phyloP scores from a whole-genome alignment of 2,113 vertebrate genomes.

The Tragulus kanchil region DNA sequence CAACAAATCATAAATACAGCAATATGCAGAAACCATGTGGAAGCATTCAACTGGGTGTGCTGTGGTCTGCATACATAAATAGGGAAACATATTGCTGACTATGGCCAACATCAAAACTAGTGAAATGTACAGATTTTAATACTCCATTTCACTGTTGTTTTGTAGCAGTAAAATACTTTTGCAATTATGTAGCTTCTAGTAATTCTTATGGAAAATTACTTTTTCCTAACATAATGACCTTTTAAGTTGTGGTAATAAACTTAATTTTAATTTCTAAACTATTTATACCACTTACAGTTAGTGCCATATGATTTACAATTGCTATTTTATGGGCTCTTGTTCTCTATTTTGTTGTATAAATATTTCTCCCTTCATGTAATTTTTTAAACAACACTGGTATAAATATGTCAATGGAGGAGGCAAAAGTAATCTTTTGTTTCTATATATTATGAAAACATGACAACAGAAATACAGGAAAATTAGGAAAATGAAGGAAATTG shows the following conservation, averaged over 20 bases:
- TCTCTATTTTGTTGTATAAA: slow-evolving; percentile 25
- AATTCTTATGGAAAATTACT: slow-evolving; percentile 73
- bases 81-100: background rate
- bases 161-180: slow-evolving; percentile 65
- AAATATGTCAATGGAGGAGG: background rate
- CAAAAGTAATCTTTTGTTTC: background rate
- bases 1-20: slow-evolving; percentile 37
- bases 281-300: slow-evolving; percentile 51
- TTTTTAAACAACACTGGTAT: background rate
- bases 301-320: slow-evolving; percentile 21
- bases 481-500: background rate
- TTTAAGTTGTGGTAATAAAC: slow-evolving; percentile 54
- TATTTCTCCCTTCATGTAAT: slow-evolving; percentile 45
- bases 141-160: slow-evolving; percentile 67
- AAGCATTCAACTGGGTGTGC: background rate
- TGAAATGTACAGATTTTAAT: slow-evolving; percentile 62
- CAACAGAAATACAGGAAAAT: background rate
- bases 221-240: slow-evolving; percentile 66
- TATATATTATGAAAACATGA: background rate
- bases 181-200: slow-evolving; percentile 40
- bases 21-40: slow-evolving; percentile 43
- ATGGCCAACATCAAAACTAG: slow-evolving; percentile 19
- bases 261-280: slow-evolving; percentile 73
- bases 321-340: slow-evolving; percentile 42
- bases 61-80: background rate